These are phyloP conservation scores for Microtus oregoni DNA, from an alignment of 2,113 vertebrate genomes.

Conservation along the genomic window DNA sequence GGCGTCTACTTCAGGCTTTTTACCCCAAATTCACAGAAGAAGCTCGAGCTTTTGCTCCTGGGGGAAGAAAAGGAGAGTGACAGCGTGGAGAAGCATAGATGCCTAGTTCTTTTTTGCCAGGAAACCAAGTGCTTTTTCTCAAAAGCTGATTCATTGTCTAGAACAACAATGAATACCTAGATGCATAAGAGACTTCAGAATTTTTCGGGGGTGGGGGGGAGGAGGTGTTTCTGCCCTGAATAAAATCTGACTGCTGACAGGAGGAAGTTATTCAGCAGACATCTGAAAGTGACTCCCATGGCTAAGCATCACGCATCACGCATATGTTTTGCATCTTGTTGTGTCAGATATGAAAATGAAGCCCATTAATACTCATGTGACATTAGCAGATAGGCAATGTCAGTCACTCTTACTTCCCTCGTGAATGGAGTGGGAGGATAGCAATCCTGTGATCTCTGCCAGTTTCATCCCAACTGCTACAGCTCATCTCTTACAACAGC, in stretches of 20 bases:
- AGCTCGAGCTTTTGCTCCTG: neutral
- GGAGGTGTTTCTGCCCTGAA: neutral
- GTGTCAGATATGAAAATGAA: constrained; percentile 9
- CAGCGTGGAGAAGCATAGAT: neutral
- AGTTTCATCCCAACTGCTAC: neutral
- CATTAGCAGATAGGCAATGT: neutral
- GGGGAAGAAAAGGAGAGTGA: neutral
- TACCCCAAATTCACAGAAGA: neutral
- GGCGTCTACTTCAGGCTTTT: neutral
- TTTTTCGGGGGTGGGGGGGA: neutral
- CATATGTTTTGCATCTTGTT: neutral
- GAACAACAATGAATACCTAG: neutral
- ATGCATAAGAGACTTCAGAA: neutral
- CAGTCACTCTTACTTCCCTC: neutral
- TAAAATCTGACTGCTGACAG: neutral
- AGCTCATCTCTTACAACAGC: neutral
- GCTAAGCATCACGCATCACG: neutral
- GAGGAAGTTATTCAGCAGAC: neutral
- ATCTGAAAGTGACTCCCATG: neutral
- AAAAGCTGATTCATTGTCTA: neutral
- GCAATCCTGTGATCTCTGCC: neutral
- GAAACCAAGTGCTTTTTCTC: neutral
- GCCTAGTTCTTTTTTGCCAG: neutral
- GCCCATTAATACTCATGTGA: neutral
- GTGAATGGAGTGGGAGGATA: neutral